Base-by-base conservation (phyloP, 2,113 vertebrate species). In the Thamnophis sirtalis region DNA sequence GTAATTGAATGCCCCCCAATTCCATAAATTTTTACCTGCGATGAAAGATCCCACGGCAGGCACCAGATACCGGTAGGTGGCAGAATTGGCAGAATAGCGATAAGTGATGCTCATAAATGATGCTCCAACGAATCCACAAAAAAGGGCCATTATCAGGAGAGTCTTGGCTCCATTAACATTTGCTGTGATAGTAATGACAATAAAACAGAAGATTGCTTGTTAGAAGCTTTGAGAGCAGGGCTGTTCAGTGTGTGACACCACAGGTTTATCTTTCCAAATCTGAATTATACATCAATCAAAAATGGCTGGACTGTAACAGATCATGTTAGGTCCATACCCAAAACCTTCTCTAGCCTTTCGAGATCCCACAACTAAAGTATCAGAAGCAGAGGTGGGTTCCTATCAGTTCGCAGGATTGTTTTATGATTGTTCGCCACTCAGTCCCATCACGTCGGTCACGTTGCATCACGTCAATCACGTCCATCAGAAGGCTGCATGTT, bases 61-160 rank as follows among this genome's bases (percentile, higher is more conserved):
- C 38, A 89, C 48, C 28, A 89, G 48, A 49, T 89, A 92, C 22
- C 88, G 91, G 15, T 85, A 53, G 22, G 43, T 51, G 19, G 28
- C 28, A 51, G 38, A 60, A 63, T 4, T 28, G 22, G 55, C 6
- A 1, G 49, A 22, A 50, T 92, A 92, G 55, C 80, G 91, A 49
- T 92, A 92, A 19, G 88, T 92, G 63, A 92, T 86, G 0, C 9
- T 63, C 91, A 92, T 92, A 51, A 53, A 92, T 2, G 91, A 92
- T 22, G 88, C 48, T 1, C 88, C 49, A 15, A 92, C 8, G 2
- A 92, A 43, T 3, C 48, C 53, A 51, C 21, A 92, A 9, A 92
- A 92, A 10, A 92, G 28, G 10, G 91, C 88, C 49, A 89, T 5
- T 15, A 92, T 9, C 5, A 92, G 21, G 1, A 92, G 48, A 0